Evolutionary conservation across 1,140 invertebrate species (phyloP), one percentile per base, ranked within the genome.

Genomic region (Heliconius melpomene): DNA sequence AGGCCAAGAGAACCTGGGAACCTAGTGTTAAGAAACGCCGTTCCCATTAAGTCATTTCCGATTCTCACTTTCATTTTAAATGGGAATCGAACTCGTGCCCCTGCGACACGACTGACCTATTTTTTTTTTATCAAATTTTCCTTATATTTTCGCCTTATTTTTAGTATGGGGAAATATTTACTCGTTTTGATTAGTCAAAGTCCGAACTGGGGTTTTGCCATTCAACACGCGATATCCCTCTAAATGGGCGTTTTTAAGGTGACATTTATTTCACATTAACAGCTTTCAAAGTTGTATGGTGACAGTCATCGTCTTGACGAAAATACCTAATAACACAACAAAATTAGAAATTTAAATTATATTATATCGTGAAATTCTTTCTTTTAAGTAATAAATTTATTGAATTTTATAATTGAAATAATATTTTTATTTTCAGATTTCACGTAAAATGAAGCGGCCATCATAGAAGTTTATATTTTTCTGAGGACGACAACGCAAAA

Each of bases 381-480:
- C 3, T 57, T 23, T 57, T 57, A 57, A 9, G 8, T 5, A 11
- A 46, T 57, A 66, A 16, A 7, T 66, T 57, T 57, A 57, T 23
- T 6, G 2, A 20, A 18, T 54, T 18, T 18, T 2, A 52, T 52
- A 52, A 57, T 57, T n/a, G 3, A 57, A n/a, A 20, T 57, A 23
- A 72, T 60, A 52, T 77, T 72, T 84, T 80, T 79, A 26, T 79
- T 87, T 86, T 18, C 87, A 88, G 87, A 86, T 88, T 77, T 76
- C 57, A 81, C 74, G 77, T 82, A 87, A 76, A 78, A 88, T 88
- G 87, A 86, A 81, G 83, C 82, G 81, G 57, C 84, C 83, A 66
- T 77, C 82, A 73, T 77, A 75, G 66, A 71, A 29, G 76, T 52
- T 72, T 66, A 16, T 52, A 18, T 52, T 52, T 26, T 77, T 7